Evolutionary conservation across 2,797 vertebrate species (phyloP), one percentile per base, ranked within the genome.

Genomic region (Enteromius trimaculatus): DNA sequence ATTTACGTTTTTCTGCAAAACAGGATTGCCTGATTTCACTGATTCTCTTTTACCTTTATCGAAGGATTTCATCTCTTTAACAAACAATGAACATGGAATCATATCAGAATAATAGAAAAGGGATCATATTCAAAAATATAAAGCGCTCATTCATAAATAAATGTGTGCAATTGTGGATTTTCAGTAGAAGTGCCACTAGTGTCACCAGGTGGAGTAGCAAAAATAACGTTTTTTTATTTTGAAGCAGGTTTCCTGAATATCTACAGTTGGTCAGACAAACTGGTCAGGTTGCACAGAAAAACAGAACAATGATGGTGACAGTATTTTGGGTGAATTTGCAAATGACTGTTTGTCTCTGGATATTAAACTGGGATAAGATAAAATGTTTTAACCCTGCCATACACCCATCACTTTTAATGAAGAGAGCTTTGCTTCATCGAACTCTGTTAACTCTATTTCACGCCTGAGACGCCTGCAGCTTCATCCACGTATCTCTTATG

Each of bases 341-440:
- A 68, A n/a, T n/a, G 0, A 26, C 58, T 44, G 0, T 39, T 69
- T 69, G n/a, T 53, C 47, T 53, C 29, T 55, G 31, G 6, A 75
- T 55, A 55, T 37, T 75, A 23, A 37, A 3, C 10, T n/a, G 29
- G 5, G 31, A 37, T 4, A 13, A 10, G 17, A 53, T 51, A 0
- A 75, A 34, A 26, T 31, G 7, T 72, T 72, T 51, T 13, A 21
- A n/a, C 11, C 14, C n/a, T 53, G 2, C n/a, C 34, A 53, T 10
- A 34, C 1, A 21, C 29, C 26, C 29, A n/a, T 76, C 53, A 42
- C n/a, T 3, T 37, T 23, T 60, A 44, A 62, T 62, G n/a, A 77
- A 76, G 21, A 58, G 75, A 77, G n/a, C 37, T 11, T 77, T 44
- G 75, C n/a, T 42, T 77, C 37, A 77, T 23, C 16, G 31, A 23